Conservation (phyloP, 2,888 invertebrate species). For the Metellina segmentata region DNA sequence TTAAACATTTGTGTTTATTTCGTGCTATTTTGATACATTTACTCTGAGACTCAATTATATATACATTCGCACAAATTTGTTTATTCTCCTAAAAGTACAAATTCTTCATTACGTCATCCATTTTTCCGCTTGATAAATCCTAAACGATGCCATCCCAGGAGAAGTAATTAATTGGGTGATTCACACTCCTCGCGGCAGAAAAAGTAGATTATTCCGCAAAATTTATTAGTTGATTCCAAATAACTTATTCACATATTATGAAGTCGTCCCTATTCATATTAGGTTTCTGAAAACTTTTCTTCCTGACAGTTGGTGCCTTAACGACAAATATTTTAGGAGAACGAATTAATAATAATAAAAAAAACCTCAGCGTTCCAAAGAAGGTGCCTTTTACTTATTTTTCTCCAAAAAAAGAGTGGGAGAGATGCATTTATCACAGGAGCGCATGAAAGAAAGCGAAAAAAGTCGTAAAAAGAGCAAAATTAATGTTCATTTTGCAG, state of each 20-base stretch:
- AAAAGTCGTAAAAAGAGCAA: constrained; percentile 38
- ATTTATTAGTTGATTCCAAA: constrained; percentile 69
- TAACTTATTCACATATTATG: constrained; percentile 71
- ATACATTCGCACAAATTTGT: not conserved
- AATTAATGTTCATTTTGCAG: constrained; percentile 74
- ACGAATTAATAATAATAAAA: constrained; percentile 37
- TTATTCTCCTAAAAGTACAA: not conserved
- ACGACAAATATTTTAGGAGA: constrained; percentile 69
- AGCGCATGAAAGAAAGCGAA: constrained; percentile 24
- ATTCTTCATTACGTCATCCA: not conserved
- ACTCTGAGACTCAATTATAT: not conserved
- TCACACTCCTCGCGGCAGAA: not conserved
- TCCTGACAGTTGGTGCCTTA: constrained; percentile 32
- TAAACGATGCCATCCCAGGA: not conserved
- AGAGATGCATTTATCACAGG: constrained; percentile 41
- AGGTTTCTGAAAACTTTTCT: constrained; percentile 34
- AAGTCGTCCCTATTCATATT: constrained; percentile 27
- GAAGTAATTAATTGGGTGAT: constrained; percentile 31
- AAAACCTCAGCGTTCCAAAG: not conserved
- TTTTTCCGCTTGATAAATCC: not conserved
- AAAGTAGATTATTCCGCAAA: not conserved
- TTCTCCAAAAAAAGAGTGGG: constrained; percentile 4
- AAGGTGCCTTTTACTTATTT: not conserved
- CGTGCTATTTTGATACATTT: not conserved
- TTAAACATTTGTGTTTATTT: too few relatives aligned